Evolutionary conservation across 2,113 vertebrate genomes (phyloP), one percentile per base, ranked within the genome.

Genomic region (Hipposideros armiger): DNA sequence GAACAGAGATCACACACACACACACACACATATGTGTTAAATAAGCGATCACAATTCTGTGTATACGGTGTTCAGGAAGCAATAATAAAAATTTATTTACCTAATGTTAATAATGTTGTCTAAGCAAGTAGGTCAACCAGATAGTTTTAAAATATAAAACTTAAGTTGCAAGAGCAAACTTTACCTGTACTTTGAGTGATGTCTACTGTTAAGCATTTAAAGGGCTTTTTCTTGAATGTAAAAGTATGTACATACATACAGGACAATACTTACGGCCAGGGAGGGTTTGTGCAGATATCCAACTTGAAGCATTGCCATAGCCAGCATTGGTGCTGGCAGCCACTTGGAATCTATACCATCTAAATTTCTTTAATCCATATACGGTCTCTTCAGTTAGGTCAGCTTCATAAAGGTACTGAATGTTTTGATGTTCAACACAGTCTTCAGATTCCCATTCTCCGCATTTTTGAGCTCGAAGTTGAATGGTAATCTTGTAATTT

Each of bases 301-400:
- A 99, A 2, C 83, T 80, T 7, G 99, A 99, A 85, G 99, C 98
- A 45, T 98, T 98, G 67, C 99, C 99, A 70, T 99, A 98, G 60
- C 99, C 99, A 6, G 98, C 99, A 14, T 98, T 99, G 0, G 99
- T 99, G 95, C 99, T 99, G 19, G 99, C 99, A 62, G 99, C 98
- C 96, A 99, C 98, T 58, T 98, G 99, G 98, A 99, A 99, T 97
- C 99, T 98, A 97, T 99, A 99, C 98, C 98, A 98, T 97, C 99
- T 99, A 98, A 99, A 99, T 98, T 99, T 99, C 60, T 98, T 98
- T 86, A 99, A 92, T 52, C 98, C 98, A 32, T 98, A 91, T 2
- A 99, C 97, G 4, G 98, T 99, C 89, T 99, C 93, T 92, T 98
- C 98, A 91, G 97, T 96, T 95, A 78, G 32, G 24, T 87, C 94